phyloP scores from a whole-genome alignment of 1,140 invertebrate species.

The Papilio polyxenes region DNA sequence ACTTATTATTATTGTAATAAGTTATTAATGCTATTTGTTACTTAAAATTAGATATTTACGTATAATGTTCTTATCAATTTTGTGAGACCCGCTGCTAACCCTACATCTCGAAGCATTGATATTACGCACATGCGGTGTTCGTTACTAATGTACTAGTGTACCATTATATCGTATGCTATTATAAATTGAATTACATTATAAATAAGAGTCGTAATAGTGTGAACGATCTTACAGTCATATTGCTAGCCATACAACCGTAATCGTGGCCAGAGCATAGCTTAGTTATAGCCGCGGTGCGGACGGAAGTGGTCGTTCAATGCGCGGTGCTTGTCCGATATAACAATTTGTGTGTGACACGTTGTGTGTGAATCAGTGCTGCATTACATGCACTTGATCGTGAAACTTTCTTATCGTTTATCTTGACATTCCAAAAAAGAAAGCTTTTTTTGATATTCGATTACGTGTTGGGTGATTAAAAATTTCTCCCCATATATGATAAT shows the following conservation, averaged over 20 bases:
- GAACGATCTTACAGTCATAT: conserved; percentile 33
- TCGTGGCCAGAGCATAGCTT: conserved; percentile 31
- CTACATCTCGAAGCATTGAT: conserved; percentile 10
- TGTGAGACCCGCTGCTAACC: conserved; percentile 11
- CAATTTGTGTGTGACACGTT: conserved; percentile 53
- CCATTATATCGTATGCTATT: conserved; percentile 22
- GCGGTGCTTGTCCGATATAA: conserved; percentile 19
- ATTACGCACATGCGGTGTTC: conserved; percentile 20
- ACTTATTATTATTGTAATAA: too few species aligned
- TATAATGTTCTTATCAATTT: neutral
- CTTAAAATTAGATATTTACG: neutral
- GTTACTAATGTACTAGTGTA: conserved; percentile 4
- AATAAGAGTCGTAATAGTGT: conserved; percentile 30
- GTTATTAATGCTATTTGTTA: too few species aligned
- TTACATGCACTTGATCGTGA: conserved; percentile 74
- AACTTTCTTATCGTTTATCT: conserved; percentile 76
- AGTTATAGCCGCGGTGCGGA: conserved; percentile 61
- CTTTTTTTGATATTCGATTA: conserved; percentile 11
- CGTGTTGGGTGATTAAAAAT: neutral
- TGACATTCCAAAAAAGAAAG: conserved; percentile 49
- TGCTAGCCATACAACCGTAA: conserved; percentile 27
- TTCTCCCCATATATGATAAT: neutral
- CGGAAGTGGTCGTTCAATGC: conserved; percentile 56
- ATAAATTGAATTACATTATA: conserved; percentile 25
- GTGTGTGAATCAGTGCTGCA: conserved; percentile 53